phyloP scores from a whole-genome alignment of 2,797 vertebrate species.

The Oophaga sylvatica region DNA sequence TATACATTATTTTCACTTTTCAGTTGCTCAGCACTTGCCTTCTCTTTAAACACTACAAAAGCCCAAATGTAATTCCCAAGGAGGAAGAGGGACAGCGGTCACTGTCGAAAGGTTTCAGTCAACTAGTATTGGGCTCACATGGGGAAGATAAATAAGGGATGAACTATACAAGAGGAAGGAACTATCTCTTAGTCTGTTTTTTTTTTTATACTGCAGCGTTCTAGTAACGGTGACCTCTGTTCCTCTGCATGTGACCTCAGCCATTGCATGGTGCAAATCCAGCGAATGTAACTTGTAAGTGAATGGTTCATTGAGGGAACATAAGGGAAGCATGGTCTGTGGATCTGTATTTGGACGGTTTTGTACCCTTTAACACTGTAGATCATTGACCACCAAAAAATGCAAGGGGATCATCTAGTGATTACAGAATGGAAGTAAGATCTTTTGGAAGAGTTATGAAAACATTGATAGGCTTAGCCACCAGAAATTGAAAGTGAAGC shows the following conservation, averaged over 20 bases:
- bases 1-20: not conserved
- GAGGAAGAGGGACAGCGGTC: constrained; percentile 40
- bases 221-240: constrained; percentile 38
- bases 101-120: not conserved
- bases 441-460: not conserved
- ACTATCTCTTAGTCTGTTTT: not conserved
- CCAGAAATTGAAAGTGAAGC: not conserved
- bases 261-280: constrained; percentile 47
- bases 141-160: not conserved
- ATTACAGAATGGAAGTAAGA: not conserved
- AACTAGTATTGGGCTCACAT: not conserved
- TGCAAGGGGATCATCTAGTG: not conserved
- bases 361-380: not conserved
- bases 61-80: constrained; percentile 19
- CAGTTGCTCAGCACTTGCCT: constrained; percentile 39
- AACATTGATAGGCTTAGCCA: not conserved
- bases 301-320: constrained; percentile 3
- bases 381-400: not conserved
- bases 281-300: constrained; percentile 2
- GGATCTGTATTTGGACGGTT: not conserved
- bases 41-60: constrained; percentile 9
- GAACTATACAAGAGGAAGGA: not conserved
- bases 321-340: not conserved
- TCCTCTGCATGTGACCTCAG: constrained; percentile 48
- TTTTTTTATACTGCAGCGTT: not conserved